phyloP scores from a whole-genome alignment of 1,140 invertebrate genomes.

The Brachionus sp. region DNA sequence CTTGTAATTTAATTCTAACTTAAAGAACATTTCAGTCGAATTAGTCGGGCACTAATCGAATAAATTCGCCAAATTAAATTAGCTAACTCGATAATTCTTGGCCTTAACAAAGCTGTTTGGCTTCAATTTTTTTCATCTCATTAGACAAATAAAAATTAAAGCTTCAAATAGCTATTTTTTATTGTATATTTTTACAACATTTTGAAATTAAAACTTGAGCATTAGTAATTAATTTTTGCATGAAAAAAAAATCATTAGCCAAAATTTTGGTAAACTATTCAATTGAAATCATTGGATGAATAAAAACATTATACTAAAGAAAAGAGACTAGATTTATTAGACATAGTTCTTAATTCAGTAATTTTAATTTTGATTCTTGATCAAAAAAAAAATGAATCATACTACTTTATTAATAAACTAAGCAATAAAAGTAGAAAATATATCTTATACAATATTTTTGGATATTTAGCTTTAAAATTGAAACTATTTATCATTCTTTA shows the following conservation, averaged over 20 bases:
- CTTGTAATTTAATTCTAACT: neutral
- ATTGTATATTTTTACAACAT: neutral
- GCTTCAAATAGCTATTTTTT: neutral
- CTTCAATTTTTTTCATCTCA: neutral
- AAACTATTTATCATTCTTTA: conserved; percentile 33
- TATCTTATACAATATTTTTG: neutral
- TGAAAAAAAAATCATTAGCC: conserved; percentile 24
- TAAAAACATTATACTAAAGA: conserved; percentile 5
- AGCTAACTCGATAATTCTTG: neutral
- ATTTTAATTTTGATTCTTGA: neutral
- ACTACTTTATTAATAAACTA: neutral
- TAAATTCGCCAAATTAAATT: neutral
- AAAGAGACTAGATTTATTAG: conserved; percentile 3
- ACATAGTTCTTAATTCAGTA: neutral
- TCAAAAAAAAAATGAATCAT: conserved; percentile 4
- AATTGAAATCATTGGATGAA: conserved; percentile 1
- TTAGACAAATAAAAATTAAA: neutral
- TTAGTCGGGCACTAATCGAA: neutral
- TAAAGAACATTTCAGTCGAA: neutral
- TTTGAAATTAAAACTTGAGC: neutral
- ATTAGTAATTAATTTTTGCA: neutral
- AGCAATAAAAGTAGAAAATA: neutral
- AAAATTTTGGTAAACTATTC: conserved; percentile 23
- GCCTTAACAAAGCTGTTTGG: neutral
- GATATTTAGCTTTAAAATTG: conserved; percentile 13